These are phyloP conservation scores for Collichthys lucidus DNA, from an alignment of 2,113 vertebrate genomes.

Conservation along the genomic window DNA sequence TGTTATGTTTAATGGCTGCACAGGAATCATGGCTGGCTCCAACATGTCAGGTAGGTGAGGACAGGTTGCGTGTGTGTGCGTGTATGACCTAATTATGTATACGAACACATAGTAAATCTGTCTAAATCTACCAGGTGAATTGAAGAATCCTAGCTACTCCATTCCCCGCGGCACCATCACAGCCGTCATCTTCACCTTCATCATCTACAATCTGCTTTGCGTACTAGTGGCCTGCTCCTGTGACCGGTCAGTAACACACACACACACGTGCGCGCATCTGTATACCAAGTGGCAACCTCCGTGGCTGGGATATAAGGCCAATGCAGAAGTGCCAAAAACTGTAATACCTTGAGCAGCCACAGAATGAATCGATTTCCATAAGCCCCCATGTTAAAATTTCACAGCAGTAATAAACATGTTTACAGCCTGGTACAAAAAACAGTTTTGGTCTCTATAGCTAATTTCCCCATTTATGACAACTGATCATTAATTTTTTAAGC, in stretches of 20 bases:
- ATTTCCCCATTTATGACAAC: too few species aligned
- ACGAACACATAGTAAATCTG: neutral
- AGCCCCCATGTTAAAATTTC: too few species aligned
- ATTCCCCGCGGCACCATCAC: constrained; percentile 93
- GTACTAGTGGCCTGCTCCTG: constrained; percentile 90
- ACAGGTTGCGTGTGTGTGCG: constrained; percentile 28
- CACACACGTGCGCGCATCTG: constrained; percentile 3
- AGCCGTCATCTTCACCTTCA: constrained; percentile 92
- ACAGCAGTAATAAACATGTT: too few species aligned
- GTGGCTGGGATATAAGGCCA: too few species aligned
- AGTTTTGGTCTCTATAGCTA: too few species aligned
- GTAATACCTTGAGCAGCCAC: too few species aligned
- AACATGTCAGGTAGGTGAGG: constrained; percentile 89
- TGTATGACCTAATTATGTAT: neutral
- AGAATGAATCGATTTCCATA: too few species aligned
- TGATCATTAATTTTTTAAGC: too few species aligned
- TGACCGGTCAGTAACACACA: constrained; percentile 83
- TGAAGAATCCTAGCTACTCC: constrained; percentile 91
- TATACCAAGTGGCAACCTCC: too few species aligned
- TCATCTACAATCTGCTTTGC: constrained; percentile 89
- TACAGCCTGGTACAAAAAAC: too few species aligned
- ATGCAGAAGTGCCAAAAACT: too few species aligned
- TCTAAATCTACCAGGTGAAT: constrained; percentile 82
- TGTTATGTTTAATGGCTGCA: constrained; percentile 93
- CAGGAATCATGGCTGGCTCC: constrained; percentile 92